Percentiles rank a stretch among this genome's conserved stretches.
These are phyloP conservation scores for Zapus hudsonius DNA, from an alignment of 2,113 vertebrate species.

Conservation along the genomic window DNA sequence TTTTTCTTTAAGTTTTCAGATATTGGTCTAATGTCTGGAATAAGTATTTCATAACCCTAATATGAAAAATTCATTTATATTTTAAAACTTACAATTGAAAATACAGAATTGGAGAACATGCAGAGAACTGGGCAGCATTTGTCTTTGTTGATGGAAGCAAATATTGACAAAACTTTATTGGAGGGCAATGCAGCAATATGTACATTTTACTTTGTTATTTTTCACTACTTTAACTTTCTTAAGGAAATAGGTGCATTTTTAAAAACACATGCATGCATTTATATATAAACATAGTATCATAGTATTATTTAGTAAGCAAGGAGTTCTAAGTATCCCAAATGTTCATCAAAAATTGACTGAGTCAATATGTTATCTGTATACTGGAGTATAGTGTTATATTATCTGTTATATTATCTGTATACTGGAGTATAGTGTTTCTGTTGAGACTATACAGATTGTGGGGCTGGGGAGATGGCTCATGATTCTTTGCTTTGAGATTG, in stretches of 20 bases:
- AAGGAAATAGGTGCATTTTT: neutral
- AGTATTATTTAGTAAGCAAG: constrained; percentile 29
- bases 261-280: neutral
- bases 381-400: too few relatives aligned
- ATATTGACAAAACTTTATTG: neutral
- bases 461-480: too few relatives aligned
- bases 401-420: neutral
- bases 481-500: constrained; percentile 18
- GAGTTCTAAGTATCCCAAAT: constrained; percentile 32
- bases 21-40: constrained; percentile 17
- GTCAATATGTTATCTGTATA: constrained; percentile 1
- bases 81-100: constrained; percentile 5
- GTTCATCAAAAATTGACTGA: constrained; percentile 19
- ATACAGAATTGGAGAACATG: constrained; percentile 32
- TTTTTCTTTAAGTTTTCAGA: constrained; percentile 33
- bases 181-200: neutral
- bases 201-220: constrained; percentile 32
- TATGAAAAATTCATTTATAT: constrained; percentile 4
- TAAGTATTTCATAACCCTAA: neutral
- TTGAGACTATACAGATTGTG: neutral
- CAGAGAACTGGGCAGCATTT: neutral
- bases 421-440: neutral
- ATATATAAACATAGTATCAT: neutral
- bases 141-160: neutral
- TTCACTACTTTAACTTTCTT: constrained; percentile 4